Conservation (phyloP, 1,140 invertebrate genomes). For the Coboldia fuscipes region DNA sequence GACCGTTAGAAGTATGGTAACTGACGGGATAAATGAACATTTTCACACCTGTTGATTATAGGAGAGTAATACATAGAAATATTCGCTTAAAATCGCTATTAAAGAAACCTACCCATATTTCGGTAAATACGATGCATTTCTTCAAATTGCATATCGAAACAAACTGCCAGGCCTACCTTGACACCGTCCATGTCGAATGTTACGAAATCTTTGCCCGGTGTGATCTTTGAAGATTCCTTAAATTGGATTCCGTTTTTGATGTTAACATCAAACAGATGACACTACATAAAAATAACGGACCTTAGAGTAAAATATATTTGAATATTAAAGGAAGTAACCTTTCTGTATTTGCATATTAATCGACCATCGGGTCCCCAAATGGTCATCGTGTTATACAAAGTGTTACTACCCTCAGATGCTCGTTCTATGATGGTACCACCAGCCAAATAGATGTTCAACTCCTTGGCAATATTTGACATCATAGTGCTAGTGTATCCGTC, state of each 20-base stretch:
- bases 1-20: constrained; percentile 91
- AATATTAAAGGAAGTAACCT: constrained; percentile 24
- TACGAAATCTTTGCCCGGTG: constrained; percentile 50
- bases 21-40: constrained; percentile 80
- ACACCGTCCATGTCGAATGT: constrained; percentile 50
- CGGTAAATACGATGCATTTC: constrained; percentile 73
- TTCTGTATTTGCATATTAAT: constrained; percentile 49
- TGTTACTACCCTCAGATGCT: constrained; percentile 26
- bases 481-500: constrained; percentile 44
- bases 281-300: constrained; percentile 23
- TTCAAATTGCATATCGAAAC: constrained; percentile 83
- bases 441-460: constrained; percentile 59
- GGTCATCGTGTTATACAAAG: constrained; percentile 78
- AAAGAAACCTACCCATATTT: constrained; percentile 30
- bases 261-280: constrained; percentile 92
- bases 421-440: constrained; percentile 80
- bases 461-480: constrained; percentile 51
- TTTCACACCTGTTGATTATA: constrained; percentile 40
- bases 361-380: constrained; percentile 65
- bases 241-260: constrained; percentile 82
- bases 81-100: neutral
- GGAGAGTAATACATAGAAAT: neutral
- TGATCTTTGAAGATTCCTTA: constrained; percentile 71
- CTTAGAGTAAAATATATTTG: constrained; percentile 1
- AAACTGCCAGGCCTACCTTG: constrained; percentile 79